Evolutionary conservation across 2,888 invertebrate species (phyloP).

Genomic region (Schizaphis graminum): DNA sequence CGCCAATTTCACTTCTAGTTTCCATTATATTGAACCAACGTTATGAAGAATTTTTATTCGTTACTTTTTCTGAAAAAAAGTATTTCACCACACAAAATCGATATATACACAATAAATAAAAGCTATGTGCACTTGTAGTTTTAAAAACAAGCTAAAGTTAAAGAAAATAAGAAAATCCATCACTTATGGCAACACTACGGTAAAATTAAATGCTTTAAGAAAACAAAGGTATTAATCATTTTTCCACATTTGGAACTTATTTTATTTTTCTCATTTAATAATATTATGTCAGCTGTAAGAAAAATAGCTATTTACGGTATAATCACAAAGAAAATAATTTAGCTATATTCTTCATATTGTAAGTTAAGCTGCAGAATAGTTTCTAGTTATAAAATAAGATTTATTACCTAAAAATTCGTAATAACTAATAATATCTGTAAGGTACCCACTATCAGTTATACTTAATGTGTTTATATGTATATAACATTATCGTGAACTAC

Average conservation of each 20-base stretch:
- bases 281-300: not conserved
- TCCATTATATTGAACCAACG: slow-evolving; percentile 4
- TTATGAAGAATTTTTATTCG: not conserved
- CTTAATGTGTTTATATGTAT: not conserved
- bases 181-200: slow-evolving; percentile 37
- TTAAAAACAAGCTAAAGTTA: slow-evolving; percentile 20
- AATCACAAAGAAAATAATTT: not conserved
- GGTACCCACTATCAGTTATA: not conserved
- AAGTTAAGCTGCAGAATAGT: not conserved
- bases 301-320: slow-evolving; percentile 12
- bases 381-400: not conserved
- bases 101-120: slow-evolving; percentile 25
- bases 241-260: not conserved
- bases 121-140: slow-evolving; percentile 26
- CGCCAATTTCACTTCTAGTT: not conserved
- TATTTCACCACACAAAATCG: not conserved
- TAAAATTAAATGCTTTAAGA: slow-evolving; percentile 20
- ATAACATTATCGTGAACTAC: not conserved
- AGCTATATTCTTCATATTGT: not conserved
- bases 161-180: slow-evolving; percentile 45
- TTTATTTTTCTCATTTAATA: not conserved
- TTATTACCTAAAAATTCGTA: not conserved
- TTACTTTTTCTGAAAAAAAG: not conserved
- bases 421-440: not conserved
- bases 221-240: slow-evolving; percentile 50